These are phyloP conservation scores for Drosophila melanica DNA, from an alignment of 1,140 invertebrate species.

Conservation along the genomic window DNA sequence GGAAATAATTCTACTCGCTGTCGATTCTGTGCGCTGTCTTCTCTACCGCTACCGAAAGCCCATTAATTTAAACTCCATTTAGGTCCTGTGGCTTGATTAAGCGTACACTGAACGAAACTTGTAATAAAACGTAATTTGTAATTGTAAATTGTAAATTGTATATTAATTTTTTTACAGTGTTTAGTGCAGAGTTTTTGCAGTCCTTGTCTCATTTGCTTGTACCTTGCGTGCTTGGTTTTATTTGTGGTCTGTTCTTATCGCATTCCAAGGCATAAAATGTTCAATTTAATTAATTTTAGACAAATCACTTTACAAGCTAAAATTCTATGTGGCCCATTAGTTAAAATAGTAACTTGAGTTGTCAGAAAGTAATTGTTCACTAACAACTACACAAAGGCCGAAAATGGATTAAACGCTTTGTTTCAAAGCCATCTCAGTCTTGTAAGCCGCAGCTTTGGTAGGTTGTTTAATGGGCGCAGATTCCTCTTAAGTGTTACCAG, in stretches of 20 bases:
- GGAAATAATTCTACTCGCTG: slow-evolving; percentile 8
- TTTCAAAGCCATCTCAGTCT: too few relatives aligned
- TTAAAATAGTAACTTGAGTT: neutral
- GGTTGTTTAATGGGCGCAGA: too few relatives aligned
- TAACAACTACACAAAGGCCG: neutral
- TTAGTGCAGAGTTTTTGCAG: neutral
- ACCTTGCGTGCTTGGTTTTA: slow-evolving; percentile 38
- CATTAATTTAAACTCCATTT: slow-evolving; percentile 57
- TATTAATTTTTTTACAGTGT: neutral
- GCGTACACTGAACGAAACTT: slow-evolving; percentile 24
- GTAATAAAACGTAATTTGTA: neutral
- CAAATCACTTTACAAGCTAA: slow-evolving; percentile 58
- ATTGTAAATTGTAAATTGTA: too few relatives aligned
- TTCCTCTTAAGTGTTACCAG: too few relatives aligned
- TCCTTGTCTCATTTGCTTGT: slow-evolving; percentile 15
- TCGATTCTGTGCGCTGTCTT: slow-evolving; percentile 2
- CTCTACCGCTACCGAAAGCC: slow-evolving; percentile 53
- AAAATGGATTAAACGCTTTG: too few relatives aligned
- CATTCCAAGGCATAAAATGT: slow-evolving; percentile 46
- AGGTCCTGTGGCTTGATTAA: slow-evolving; percentile 41
- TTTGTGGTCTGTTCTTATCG: slow-evolving; percentile 37
- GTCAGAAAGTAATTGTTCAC: neutral
- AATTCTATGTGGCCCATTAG: slow-evolving; percentile 32
- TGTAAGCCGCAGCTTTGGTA: too few relatives aligned
- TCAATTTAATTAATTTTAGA: slow-evolving; percentile 57